A percentile compares a stretch with the other conserved stretches of the same genome.
These are phyloP conservation scores for Euclidia mi DNA, from an alignment of 2,888 invertebrate species.

Conservation along the genomic window DNA sequence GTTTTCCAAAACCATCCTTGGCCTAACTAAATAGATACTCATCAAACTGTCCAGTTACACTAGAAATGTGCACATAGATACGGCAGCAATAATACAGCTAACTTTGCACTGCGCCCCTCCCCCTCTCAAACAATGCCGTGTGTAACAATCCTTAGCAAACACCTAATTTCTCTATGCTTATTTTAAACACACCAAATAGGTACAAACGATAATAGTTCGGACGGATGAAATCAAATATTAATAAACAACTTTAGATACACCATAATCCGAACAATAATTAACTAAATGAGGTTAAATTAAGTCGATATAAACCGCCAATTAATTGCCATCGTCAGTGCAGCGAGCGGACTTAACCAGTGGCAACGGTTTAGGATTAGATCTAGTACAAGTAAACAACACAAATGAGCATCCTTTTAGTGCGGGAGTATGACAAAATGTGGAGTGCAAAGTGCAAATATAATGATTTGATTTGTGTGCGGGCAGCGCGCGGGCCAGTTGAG, in stretches of 20 bases:
- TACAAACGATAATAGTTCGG: neutral
- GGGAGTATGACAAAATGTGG: neutral
- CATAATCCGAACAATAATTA: neutral
- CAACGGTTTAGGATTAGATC: no score
- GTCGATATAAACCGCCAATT: neutral
- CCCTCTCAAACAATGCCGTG: constrained; percentile 21
- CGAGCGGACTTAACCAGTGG: neutral
- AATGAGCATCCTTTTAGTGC: neutral
- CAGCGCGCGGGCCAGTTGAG: constrained; percentile 35
- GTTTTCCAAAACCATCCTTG: no score
- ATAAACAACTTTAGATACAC: neutral
- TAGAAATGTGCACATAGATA: neutral
- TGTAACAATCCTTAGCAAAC: constrained; percentile 38
- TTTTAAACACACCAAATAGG: constrained; percentile 12
- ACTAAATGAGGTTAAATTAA: neutral
- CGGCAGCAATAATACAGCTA: constrained; percentile 14
- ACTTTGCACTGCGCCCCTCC: constrained; percentile 19
- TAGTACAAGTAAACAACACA: no score
- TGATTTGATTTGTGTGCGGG: constrained; percentile 42
- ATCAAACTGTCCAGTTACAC: neutral
- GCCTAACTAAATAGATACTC: neutral
- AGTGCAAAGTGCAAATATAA: constrained; percentile 24
- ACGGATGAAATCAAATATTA: neutral
- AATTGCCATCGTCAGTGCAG: no score
- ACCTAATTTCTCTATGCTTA: constrained; percentile 23